Conservation (phyloP, 2,888 invertebrate genomes). For the Beris chalybata region DNA sequence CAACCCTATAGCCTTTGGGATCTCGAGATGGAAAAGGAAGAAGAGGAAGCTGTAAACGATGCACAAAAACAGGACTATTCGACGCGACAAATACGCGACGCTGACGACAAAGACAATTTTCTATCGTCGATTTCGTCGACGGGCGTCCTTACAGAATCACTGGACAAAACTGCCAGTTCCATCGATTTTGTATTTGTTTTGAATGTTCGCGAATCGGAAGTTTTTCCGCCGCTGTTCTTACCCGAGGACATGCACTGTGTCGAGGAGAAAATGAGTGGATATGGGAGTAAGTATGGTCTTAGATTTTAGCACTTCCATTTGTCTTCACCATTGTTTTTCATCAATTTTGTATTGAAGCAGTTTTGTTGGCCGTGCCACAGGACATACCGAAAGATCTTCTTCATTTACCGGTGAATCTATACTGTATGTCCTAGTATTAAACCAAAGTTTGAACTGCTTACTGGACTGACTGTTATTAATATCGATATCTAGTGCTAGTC, state of each 20-base stretch:
- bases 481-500: too few species aligned
- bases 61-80: conserved; percentile 42
- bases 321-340: neutral
- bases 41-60: conserved; percentile 54
- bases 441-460: too few species aligned
- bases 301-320: neutral
- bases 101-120: conserved; percentile 46
- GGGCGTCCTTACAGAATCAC: conserved; percentile 57
- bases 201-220: conserved; percentile 71
- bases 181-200: conserved; percentile 72
- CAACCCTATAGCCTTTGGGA: conserved; percentile 58
- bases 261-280: conserved; percentile 58
- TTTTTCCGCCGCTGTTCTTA: conserved; percentile 60
- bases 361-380: too few species aligned
- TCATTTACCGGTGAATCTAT: too few species aligned
- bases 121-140: conserved; percentile 52
- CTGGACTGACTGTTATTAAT: too few species aligned
- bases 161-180: conserved; percentile 51
- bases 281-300: conserved; percentile 47
- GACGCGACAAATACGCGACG: conserved; percentile 25
- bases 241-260: conserved; percentile 70
- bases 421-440: too few species aligned
- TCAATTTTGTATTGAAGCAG: too few species aligned
- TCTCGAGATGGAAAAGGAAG: conserved; percentile 61
- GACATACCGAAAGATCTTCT: too few species aligned